phyloP scores from a whole-genome alignment of 2,888 invertebrate species.

The Cerastoderma edule region DNA sequence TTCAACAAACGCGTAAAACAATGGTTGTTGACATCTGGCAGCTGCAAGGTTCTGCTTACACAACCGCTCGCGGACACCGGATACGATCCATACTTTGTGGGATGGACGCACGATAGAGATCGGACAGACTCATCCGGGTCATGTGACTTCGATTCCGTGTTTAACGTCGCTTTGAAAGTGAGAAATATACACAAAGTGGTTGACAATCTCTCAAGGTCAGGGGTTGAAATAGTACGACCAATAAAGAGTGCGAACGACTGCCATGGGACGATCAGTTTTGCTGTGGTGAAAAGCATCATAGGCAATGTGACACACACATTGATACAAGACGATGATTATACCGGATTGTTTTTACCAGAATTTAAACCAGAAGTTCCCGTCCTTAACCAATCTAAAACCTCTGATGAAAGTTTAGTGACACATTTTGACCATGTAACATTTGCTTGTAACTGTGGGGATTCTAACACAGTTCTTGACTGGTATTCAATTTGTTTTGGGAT shows the following conservation, averaged over 20 bases:
- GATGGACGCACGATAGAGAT: conserved; percentile 2
- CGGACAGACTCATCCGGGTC: not conserved
- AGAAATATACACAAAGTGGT: conserved; percentile 75
- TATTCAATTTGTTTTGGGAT: conserved; percentile 84
- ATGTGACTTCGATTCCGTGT: conserved; percentile 80
- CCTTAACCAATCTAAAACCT: not conserved
- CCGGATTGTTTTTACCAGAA: conserved; percentile 83
- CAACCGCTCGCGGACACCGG: conserved; percentile 44
- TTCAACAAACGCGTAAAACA: conserved; percentile 63
- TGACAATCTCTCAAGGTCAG: conserved; percentile 66
- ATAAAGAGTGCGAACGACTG: conserved; percentile 70
- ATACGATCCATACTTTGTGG: conserved; percentile 52
- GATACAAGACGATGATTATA: conserved; percentile 82
- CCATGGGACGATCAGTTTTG: conserved; percentile 80
- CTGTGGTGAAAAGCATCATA: conserved; percentile 83
- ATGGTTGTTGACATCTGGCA: conserved; percentile 75
- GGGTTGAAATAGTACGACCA: conserved; percentile 77
- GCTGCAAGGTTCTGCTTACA: conserved; percentile 78
- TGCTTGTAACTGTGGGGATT: conserved; percentile 81
- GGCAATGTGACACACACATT: conserved; percentile 85
- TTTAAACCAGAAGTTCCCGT: conserved; percentile 66
- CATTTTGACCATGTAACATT: conserved; percentile 84
- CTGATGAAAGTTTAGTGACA: conserved; percentile 55
- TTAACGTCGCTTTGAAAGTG: conserved; percentile 84
- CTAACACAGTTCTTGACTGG: conserved; percentile 82